A percentile compares a stretch with the other conserved stretches of the same genome.
These are phyloP conservation scores for Zeus faber DNA, from an alignment of 2,113 vertebrate species.

Conservation along the genomic window DNA sequence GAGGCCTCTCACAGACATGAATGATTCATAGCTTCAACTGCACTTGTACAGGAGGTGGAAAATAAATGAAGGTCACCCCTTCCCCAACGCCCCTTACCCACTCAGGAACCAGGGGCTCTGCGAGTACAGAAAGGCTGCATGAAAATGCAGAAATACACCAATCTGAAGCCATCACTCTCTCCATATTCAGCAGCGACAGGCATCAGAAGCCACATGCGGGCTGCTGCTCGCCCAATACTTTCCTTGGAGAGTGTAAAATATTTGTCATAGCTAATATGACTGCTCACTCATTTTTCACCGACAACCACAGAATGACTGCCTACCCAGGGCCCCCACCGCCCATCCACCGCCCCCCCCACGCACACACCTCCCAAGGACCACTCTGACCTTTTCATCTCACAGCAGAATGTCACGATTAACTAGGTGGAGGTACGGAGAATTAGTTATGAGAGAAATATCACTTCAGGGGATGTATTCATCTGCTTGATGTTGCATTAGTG, in stretches of 20 bases:
- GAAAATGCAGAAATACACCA: conserved; percentile 33
- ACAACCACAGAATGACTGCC: too few relatives aligned
- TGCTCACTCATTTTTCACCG: too few relatives aligned
- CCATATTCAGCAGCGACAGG: conserved; percentile 33
- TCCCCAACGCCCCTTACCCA: too few relatives aligned
- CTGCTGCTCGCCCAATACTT: conserved; percentile 29
- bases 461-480: too few relatives aligned
- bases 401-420: not conserved
- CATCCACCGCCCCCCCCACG: conserved; percentile 6
- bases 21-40: conserved; percentile 55
- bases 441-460: not conserved
- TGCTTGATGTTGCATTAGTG: too few relatives aligned
- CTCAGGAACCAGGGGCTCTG: not conserved
- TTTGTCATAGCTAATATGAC: too few relatives aligned
- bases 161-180: conserved; percentile 36
- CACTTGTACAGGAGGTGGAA: conserved; percentile 56
- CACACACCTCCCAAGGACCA: conserved; percentile 24
- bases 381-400: conserved; percentile 26
- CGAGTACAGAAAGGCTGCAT: not conserved
- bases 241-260: conserved; percentile 37
- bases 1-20: conserved; percentile 45
- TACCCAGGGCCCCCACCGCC: too few relatives aligned
- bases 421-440: not conserved
- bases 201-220: conserved; percentile 36
- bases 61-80: conserved; percentile 55